Percentiles rank a stretch among this genome's conserved stretches.
These are phyloP conservation scores for Mionectes macconnelli DNA, from an alignment of 2,113 vertebrate species.

Conservation along the genomic window DNA sequence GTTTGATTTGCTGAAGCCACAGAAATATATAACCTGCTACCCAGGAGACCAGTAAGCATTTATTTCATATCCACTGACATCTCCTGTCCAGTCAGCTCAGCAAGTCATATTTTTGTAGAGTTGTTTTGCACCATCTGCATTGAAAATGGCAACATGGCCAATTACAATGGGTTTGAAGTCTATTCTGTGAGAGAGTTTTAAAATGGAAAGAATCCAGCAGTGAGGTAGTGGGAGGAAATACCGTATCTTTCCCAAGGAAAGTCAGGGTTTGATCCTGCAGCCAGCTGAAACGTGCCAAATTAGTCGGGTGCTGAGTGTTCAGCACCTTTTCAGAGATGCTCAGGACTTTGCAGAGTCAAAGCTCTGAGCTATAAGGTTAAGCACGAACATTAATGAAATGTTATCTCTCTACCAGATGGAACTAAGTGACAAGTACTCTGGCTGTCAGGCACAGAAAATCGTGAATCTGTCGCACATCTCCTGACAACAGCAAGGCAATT, in stretches of 20 bases:
- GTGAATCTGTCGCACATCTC: constrained; percentile 63
- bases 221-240: constrained; percentile 17
- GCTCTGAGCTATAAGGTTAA: constrained; percentile 59
- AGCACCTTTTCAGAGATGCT: constrained; percentile 17
- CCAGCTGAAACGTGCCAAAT: background rate
- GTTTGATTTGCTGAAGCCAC: constrained; percentile 59
- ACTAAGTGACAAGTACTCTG: constrained; percentile 67
- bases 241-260: background rate
- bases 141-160: constrained; percentile 44
- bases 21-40: constrained; percentile 36
- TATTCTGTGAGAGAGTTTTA: constrained; percentile 39
- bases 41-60: constrained; percentile 42
- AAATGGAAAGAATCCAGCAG: constrained; percentile 32
- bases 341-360: constrained; percentile 32
- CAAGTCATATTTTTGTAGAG: background rate
- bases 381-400: constrained; percentile 65
- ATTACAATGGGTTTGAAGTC: constrained; percentile 36
- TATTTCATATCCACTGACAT: constrained; percentile 55
- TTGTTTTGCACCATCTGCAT: constrained; percentile 47
- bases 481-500: constrained; percentile 45
- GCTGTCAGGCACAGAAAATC: constrained; percentile 46
- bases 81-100: constrained; percentile 44
- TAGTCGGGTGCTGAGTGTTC: constrained; percentile 5
- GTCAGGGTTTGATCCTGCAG: constrained; percentile 6
- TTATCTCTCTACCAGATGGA: constrained; percentile 69